Evolutionary conservation across 1,140 invertebrate genomes (phyloP).

Genomic region (Brachionus rubens): DNA sequence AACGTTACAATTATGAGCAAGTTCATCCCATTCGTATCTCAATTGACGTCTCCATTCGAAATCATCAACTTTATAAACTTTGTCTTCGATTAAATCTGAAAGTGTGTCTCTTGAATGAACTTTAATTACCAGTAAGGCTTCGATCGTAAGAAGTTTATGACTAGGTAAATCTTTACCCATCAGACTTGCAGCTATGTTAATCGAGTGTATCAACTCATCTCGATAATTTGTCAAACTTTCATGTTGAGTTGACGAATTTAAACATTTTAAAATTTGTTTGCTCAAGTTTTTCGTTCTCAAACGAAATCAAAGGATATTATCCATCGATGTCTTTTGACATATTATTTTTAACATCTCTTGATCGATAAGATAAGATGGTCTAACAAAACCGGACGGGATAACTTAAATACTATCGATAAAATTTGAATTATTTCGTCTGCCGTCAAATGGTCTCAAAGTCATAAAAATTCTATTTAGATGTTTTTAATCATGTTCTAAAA

Average conservation of each 20-base stretch:
- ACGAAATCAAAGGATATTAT: conserved; percentile 52
- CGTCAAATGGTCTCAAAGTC: too few relatives aligned
- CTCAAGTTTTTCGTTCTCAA: conserved; percentile 55
- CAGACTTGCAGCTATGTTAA: conserved; percentile 50
- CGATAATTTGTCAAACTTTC: background rate
- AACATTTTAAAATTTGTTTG: conserved; percentile 50
- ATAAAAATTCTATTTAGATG: too few relatives aligned
- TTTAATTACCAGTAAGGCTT: conserved; percentile 79
- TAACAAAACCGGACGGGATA: too few relatives aligned
- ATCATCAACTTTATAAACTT: conserved; percentile 53
- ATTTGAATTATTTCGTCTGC: too few relatives aligned
- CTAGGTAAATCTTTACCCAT: conserved; percentile 51
- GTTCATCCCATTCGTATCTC: conserved; percentile 59
- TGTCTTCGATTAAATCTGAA: conserved; percentile 67
- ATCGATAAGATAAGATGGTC: too few relatives aligned
- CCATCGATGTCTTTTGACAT: conserved; percentile 52
- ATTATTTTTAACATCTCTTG: too few relatives aligned
- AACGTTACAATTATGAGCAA: conserved; percentile 59
- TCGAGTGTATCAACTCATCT: background rate
- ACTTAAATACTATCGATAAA: too few relatives aligned
- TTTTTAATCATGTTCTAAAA: too few relatives aligned
- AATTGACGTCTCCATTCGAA: conserved; percentile 61
- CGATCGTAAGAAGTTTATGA: conserved; percentile 63
- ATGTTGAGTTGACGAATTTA: conserved; percentile 8
- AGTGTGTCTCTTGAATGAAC: conserved; percentile 80